phyloP scores from a whole-genome alignment of 92 coral and sea anemone genomes.

The Ricordea florida region DNA sequence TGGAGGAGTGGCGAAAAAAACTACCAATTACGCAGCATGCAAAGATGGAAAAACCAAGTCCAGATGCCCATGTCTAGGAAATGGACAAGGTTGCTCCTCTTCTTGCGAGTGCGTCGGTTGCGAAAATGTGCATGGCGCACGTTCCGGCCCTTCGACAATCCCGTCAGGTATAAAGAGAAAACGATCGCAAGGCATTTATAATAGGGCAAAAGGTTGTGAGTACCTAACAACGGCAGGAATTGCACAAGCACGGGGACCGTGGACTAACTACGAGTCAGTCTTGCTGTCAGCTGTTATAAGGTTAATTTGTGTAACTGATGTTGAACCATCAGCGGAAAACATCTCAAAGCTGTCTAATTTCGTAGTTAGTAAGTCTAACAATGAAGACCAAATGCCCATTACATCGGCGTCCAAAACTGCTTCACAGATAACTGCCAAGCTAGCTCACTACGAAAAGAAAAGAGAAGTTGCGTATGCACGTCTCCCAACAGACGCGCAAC shows the following conservation, averaged over 20 bases:
- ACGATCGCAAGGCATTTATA: not conserved
- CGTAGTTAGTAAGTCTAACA: not conserved
- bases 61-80: conserved; percentile 17
- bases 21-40: not conserved
- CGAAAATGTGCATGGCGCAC: conserved; percentile 12
- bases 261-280: not conserved
- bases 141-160: not conserved
- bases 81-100: conserved; percentile 28
- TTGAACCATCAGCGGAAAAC: conserved; percentile 29
- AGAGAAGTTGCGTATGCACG: conserved; percentile 24
- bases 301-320: not conserved
- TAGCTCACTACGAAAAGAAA: conserved; percentile 16
- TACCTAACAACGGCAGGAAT: conserved; percentile 5
- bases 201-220: not conserved
- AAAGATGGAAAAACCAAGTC: conserved; percentile 14
- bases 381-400: not conserved
- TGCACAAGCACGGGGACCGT: conserved; percentile 7
- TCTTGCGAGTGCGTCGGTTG: not conserved
- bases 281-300: conserved; percentile 11
- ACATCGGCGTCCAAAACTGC: not conserved
- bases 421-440: conserved; percentile 15
- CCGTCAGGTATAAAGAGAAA: not conserved
- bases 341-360: conserved; percentile 7
- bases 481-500: no score
- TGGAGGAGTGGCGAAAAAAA: not conserved